Base-by-base conservation (phyloP, 2,797 vertebrate species). In the Coregonus sp. region DNA sequence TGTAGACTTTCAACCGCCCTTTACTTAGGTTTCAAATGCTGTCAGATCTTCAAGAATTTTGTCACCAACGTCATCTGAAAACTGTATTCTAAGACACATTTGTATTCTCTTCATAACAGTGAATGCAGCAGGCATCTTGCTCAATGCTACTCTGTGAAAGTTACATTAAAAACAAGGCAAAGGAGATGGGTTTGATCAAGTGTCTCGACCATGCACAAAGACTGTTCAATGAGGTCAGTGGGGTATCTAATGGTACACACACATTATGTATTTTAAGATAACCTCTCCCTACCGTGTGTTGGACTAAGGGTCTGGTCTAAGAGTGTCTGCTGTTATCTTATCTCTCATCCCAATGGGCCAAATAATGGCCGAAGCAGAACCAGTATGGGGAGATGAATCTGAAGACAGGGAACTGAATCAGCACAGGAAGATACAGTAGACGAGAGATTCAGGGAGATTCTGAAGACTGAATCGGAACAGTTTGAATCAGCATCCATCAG, bases 401-500 rank as follows among this genome's bases (percentile, higher is more conserved):
- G 40, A 47, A 11, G 40, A 11, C 40, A 47, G 40, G 40, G 9
- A 47, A 11, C 9, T 11, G 40, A 47, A 47, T 47, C 40, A 47
- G 2, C 40, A 47, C 40, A 47, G 40, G 40, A 11, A 47, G 9
- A 47, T 47, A 47, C 40, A 47, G 9, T 12, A 12, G 9, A 29
- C 29, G 59, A 61, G 5, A 61, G 56, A 63, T 63, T 63, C 59
- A 63, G 6, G 59, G 20, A 63, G 20, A 63, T 63, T 63, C 5
- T 63, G 59, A 63, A 25, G 11, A 25, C 68, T n/a, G 15, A 37
- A 37, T 12, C 18, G 20, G 6, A n/a, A 40, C 1, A n/a, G 33
- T 47, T n/a, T 70, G 18, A 69, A 12, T 75, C 70, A 76, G 47
- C 74, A 16, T 70, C 20, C 18, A 75, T 15, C 47, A 68, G 15